phyloP scores from a whole-genome alignment of 2,113 vertebrate genomes.

The Blennius ocellaris region DNA sequence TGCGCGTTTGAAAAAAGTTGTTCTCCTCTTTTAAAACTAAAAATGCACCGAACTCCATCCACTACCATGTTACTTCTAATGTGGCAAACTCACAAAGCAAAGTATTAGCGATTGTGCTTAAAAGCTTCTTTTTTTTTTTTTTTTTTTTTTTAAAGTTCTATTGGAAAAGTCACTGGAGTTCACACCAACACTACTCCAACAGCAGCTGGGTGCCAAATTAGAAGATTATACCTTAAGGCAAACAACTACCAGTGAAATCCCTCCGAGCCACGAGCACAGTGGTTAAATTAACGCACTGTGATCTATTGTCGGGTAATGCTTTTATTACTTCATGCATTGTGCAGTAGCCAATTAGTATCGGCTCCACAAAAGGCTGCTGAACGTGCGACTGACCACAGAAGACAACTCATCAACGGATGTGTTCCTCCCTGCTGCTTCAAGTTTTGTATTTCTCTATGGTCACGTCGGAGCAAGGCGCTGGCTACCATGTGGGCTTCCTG shows the following conservation, averaged over 20 bases:
- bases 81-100: slow-evolving; percentile 15
- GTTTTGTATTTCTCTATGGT: slow-evolving; percentile 67
- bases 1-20: too few relatives aligned
- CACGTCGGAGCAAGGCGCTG: slow-evolving; percentile 35
- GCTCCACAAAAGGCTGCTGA: slow-evolving; percentile 27
- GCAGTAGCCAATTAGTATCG: slow-evolving; percentile 33
- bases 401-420: slow-evolving; percentile 34
- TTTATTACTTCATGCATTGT: slow-evolving; percentile 20
- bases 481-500: slow-evolving; percentile 54
- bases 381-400: slow-evolving; percentile 41
- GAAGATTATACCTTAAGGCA: slow-evolving; percentile 29
- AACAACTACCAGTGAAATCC: slow-evolving; percentile 35
- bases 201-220: slow-evolving; percentile 41
- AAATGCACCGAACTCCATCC: slow-evolving; percentile 38
- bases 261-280: neutral
- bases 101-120: slow-evolving; percentile 7
- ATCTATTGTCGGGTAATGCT: slow-evolving; percentile 38
- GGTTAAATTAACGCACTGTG: slow-evolving; percentile 30
- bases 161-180: slow-evolving; percentile 24
- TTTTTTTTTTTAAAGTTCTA: slow-evolving; percentile 20
- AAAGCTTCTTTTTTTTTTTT: slow-evolving; percentile 28
- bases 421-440: slow-evolving; percentile 32
- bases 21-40: slow-evolving; percentile 42
- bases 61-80: slow-evolving; percentile 13
- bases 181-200: slow-evolving; percentile 31